Evolutionary conservation across 2,113 vertebrate species (phyloP), one percentile per base, ranked within the genome.

Genomic region (Brevimyrus niger): DNA sequence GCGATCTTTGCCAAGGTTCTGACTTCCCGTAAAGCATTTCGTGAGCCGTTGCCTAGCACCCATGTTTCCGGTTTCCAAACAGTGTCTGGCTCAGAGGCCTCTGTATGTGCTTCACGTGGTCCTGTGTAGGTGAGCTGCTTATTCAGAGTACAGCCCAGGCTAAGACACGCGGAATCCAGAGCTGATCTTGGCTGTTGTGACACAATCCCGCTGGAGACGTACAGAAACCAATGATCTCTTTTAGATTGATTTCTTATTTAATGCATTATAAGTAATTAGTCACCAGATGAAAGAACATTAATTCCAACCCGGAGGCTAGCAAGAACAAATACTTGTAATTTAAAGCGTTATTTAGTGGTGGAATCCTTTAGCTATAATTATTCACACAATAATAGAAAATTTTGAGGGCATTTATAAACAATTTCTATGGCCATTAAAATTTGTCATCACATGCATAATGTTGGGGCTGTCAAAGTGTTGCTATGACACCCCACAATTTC

Each of bases 231-330:
- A n/a, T 53, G 61, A 55, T 23, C 86, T 89, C 88, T 89, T 44
- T 86, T 17, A 88, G 91, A 89, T 88, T 91, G 91, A 93, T 94
- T 92, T 93, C 91, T 93, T 90, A 90, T 94, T 92, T 94, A 93
- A 94, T 93, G 92, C 91, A 94, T 92, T 93, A 92, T 82, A 61
- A 93, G 92, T 93, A 93, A 95, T 94, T 95, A 95, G 93, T 90
- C 90, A 51, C 88, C 88, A 94, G 91, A 94, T 94, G 92, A 94
- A 94, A 94, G 92, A 90, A 90, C 90, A 93, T 93, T 94, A 94
- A 94, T 94, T 93, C 91, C 90, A 93, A 80, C 91, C 93, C 93
- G 83, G 89, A 92, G 93, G 93, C 93, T 92, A 94, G 93, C 92
- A 90, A 89, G 91, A 90, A 89, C 86, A 93, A 90, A 92, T 91